Evolutionary conservation across 2,888 invertebrate species (phyloP), one percentile per base, ranked within the genome.

Genomic region (Agrotis ipsilon): DNA sequence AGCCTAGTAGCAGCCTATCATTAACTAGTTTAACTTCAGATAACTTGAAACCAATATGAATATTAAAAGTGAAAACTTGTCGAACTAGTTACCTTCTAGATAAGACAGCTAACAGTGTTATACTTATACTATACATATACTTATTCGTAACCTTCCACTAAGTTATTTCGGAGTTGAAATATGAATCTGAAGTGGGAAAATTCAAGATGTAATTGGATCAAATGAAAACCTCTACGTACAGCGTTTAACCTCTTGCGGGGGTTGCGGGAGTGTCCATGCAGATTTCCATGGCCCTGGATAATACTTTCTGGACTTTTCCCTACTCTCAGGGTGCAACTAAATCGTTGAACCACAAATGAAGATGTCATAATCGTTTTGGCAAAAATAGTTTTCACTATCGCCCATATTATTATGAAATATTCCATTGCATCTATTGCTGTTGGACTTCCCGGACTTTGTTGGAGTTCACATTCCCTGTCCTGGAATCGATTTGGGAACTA

Each of bases 1-100:
- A 55, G 45, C 46, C 59, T 78, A 46, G 48, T 18, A 60, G 2
- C 43, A 49, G 19, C 74, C 27, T 57, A 51, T 55, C 24, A 60
- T 78, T 60, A 72, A 27, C 59, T 48, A 43, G 39, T n/a, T 43
- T 43, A 19, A 5, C 54, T 49, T 46, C 6, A 57, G 11, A 13
- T 49, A 18, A 43, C 19, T 19, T 24, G 7, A 27, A 61, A 32
- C 7, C 18, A 46, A 78, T 46, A 27, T 57, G 2, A 55, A 55
- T 78, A 54, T 70, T 64, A 64, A 60, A 75, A 78, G 75, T 75
- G 73, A 78, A 78, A 75, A 60, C 79, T 57, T 0, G 64, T 21
- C n/a, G 11, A 60, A 64, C 72, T 18, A 1, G 46, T 70, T 39
- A 16, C 7, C 5, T n/a, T 3, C 1, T 4, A 32, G 21, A 32